Evolutionary conservation across 2,113 vertebrate genomes (phyloP).

Genomic region (Columbina picui): DNA sequence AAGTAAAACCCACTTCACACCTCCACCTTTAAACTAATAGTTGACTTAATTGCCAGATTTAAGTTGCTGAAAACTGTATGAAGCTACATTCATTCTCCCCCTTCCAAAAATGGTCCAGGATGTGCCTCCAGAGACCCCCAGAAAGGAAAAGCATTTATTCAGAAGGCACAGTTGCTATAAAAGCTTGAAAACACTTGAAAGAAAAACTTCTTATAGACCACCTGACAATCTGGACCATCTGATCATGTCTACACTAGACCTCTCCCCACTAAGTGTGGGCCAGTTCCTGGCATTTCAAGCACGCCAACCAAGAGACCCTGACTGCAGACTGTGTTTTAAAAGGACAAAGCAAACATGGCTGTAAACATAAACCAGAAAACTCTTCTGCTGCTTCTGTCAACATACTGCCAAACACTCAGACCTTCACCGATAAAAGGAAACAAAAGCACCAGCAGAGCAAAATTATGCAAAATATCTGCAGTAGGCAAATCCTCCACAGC

Average conservation of each 20-base stretch:
- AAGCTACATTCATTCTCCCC: neutral
- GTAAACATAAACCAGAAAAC: constrained; percentile 3
- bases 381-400: neutral
- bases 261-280: neutral
- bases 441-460: neutral
- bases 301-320: neutral
- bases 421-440: neutral
- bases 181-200: neutral
- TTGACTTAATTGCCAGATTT: neutral
- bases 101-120: neutral
- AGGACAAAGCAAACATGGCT: neutral
- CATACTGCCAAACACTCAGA: neutral
- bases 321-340: neutral
- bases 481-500: neutral
- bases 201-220: neutral
- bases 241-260: neutral
- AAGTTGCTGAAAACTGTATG: neutral
- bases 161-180: neutral
- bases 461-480: neutral
- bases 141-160: neutral
- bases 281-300: neutral
- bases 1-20: neutral
- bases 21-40: neutral
- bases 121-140: neutral
- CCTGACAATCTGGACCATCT: neutral